phyloP scores from a whole-genome alignment of 2,797 vertebrate species.

The Sebastes trivittatus region DNA sequence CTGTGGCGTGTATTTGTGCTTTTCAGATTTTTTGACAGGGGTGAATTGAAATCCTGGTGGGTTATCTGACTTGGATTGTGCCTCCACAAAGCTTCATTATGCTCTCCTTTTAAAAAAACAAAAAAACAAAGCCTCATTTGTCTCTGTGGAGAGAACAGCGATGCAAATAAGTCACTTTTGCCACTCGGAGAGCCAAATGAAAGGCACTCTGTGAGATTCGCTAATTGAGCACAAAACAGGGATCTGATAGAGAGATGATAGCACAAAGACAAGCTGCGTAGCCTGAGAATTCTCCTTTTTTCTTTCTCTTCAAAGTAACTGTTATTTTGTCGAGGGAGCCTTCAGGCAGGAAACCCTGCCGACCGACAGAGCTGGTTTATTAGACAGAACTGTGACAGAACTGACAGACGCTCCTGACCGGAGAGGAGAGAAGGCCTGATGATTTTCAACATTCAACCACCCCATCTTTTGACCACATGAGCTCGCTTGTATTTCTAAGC shows the following conservation, averaged over 20 bases:
- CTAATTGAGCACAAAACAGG: conserved; percentile 69
- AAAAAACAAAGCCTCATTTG: conserved; percentile 74
- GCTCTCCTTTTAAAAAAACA: conserved; percentile 50
- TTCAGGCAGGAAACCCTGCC: conserved; percentile 58
- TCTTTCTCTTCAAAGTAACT: conserved; percentile 58
- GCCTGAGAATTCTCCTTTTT: conserved; percentile 47
- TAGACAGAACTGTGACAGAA: conserved; percentile 57
- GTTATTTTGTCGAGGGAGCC: conserved; percentile 53
- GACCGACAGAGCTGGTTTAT: conserved; percentile 60
- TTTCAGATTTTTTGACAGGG: conserved; percentile 59
- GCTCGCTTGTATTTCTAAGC: conserved; percentile 14
- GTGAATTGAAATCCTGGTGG: conserved; percentile 69
- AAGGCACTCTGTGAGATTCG: conserved; percentile 66
- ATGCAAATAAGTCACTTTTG: conserved; percentile 73
- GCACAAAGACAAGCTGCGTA: conserved; percentile 45
- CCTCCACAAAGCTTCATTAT: conserved; percentile 73
- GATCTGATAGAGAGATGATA: conserved; percentile 66
- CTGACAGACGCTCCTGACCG: conserved; percentile 70
- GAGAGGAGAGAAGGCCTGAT: conserved; percentile 46
- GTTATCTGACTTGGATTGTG: conserved; percentile 62
- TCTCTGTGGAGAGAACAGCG: conserved; percentile 68
- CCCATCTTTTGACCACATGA: conserved; percentile 34
- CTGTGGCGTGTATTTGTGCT: conserved; percentile 35
- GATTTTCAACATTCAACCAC: conserved; percentile 37
- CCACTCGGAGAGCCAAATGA: conserved; percentile 69